Conservation (phyloP, 2,113 vertebrate species). For the Baryphthengus martii region DNA sequence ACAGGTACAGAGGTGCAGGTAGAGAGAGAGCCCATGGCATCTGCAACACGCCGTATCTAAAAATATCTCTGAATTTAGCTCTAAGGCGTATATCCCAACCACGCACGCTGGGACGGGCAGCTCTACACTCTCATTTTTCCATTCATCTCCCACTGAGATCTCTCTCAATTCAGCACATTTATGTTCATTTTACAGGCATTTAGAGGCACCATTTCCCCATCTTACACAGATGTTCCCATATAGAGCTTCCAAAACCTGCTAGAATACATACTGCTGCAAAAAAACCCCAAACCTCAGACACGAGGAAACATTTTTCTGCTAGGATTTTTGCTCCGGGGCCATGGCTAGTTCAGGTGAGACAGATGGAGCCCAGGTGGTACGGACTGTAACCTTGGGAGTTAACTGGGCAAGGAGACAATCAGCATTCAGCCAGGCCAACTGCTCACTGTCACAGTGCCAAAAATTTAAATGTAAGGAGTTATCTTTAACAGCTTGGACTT, state of each 20-base stretch:
- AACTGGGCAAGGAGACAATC: neutral
- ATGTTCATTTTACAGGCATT: slow-evolving; percentile 3
- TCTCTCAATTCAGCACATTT: neutral
- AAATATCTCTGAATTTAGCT: neutral
- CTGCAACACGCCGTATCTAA: neutral
- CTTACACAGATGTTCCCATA: neutral
- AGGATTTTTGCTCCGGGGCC: neutral
- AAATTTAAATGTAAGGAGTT: neutral
- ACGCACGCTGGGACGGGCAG: neutral
- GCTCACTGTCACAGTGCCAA: neutral
- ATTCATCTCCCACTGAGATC: neutral
- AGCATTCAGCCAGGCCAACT: neutral
- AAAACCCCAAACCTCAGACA: neutral
- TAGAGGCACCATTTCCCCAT: neutral
- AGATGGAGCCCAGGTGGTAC: neutral
- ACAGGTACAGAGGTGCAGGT: neutral
- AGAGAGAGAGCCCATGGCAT: neutral
- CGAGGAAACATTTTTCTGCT: neutral
- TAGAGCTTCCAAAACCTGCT: neutral
- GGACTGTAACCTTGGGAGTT: neutral
- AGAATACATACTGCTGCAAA: neutral
- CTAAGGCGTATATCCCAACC: neutral
- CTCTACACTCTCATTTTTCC: neutral
- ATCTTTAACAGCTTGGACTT: neutral
- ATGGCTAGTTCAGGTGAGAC: neutral